Conservation (phyloP, 2,888 invertebrate genomes). For the Andrena fulva region DNA sequence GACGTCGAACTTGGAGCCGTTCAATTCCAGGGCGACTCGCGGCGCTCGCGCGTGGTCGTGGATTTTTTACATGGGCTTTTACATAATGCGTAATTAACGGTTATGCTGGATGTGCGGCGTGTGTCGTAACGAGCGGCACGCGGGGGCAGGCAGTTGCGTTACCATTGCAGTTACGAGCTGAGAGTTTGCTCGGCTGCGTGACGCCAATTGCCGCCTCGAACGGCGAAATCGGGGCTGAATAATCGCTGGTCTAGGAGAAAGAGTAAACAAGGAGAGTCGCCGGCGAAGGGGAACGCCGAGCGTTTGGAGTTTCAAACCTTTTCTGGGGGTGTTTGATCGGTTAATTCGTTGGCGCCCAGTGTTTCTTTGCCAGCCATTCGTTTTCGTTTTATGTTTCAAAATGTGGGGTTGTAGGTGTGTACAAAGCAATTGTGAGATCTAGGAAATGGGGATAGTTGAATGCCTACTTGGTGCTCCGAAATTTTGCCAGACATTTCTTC, state of each 20-base stretch:
- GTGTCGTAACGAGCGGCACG: conserved; percentile 59
- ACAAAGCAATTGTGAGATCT: no score
- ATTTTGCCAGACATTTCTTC: no score
- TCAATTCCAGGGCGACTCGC: background rate
- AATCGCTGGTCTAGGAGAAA: background rate
- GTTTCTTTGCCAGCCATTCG: no score
- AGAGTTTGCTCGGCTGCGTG: conserved; percentile 41
- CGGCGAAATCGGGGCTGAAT: conserved; percentile 45
- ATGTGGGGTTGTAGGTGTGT: no score
- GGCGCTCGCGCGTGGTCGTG: conserved; percentile 14
- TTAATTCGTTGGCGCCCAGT: no score
- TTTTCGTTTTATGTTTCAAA: no score
- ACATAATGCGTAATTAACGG: conserved; percentile 68
- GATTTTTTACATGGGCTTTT: conserved; percentile 34
- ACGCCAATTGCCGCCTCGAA: conserved; percentile 13
- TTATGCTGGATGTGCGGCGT: conserved; percentile 41
- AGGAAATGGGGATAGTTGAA: no score
- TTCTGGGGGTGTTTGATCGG: no score
- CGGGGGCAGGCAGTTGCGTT: conserved; percentile 44
- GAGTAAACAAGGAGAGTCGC: background rate
- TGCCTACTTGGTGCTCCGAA: no score
- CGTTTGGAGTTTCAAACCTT: no score
- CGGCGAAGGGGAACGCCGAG: background rate
- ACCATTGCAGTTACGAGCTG: conserved; percentile 53
- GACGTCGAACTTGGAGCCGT: background rate